Conservation (phyloP, 2,888 invertebrate species). For the Aspidiotus rigidus region DNA sequence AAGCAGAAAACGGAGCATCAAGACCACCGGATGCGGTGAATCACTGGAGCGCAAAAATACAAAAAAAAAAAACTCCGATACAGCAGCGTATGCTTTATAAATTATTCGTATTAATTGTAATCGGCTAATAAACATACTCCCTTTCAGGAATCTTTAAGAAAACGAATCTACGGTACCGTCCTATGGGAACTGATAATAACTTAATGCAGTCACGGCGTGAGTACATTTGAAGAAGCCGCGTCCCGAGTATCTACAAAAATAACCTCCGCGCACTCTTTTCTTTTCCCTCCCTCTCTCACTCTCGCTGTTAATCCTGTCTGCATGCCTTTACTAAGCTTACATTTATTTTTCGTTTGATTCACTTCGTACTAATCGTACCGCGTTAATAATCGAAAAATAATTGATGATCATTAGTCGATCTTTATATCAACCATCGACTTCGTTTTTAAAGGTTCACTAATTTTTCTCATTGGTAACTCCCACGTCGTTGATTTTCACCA, state of each 20-base stretch:
- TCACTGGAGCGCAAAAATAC: background rate
- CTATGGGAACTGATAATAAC: constrained; percentile 26
- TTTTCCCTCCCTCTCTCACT: too few species aligned
- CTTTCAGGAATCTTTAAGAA: background rate
- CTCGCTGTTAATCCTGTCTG: too few species aligned
- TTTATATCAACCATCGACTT: constrained; percentile 1
- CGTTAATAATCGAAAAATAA: constrained; percentile 25
- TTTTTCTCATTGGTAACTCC: constrained; percentile 22
- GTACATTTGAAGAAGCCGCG: constrained; percentile 27
- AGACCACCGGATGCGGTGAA: constrained; percentile 2
- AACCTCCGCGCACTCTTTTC: too few species aligned
- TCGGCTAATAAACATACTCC: background rate
- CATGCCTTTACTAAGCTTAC: constrained; percentile 14
- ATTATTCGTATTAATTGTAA: background rate
- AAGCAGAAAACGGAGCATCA: background rate
- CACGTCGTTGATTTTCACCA: constrained; percentile 1
- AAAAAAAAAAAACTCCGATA: background rate
- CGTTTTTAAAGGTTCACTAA: constrained; percentile 16
- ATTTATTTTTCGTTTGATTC: constrained; percentile 14
- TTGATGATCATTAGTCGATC: constrained; percentile 27
- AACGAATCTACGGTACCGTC: constrained; percentile 4
- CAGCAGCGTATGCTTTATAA: too few species aligned
- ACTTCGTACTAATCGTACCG: constrained; percentile 23
- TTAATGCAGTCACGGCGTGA: constrained; percentile 25
- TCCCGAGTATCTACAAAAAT: too few species aligned